Base-by-base conservation (phyloP, 2,797 vertebrate genomes). In the Typhlichthys eigenmanni region DNA sequence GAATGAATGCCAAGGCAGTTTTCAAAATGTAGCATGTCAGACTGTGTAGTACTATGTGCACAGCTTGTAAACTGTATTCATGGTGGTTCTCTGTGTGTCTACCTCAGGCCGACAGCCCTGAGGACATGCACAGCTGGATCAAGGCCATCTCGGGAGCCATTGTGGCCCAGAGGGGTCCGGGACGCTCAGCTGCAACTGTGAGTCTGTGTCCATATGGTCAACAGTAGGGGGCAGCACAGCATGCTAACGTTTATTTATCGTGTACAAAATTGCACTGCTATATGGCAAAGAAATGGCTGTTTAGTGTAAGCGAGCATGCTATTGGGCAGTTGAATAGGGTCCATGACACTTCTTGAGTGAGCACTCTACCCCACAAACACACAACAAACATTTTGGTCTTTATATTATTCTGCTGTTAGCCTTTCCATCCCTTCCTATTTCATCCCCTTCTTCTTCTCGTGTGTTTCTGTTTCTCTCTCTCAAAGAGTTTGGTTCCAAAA, bases 51-150 rank as follows among this genome's bases (percentile, higher is more conserved):
- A 5, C 4, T 5, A 8, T 38, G 7, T 38, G 5, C 34, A 38
- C 7, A 24, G 34, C 34, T 5, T 5, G 34, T 38, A 8, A 5
- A 38, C 34, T 38, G 34, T 38, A 38, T 38, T 38, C 34, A 38
- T 38, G 34, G 7, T 60, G 12, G 46, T 2, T 4, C 13, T 10
- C 17, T 29, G 9, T 16, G 3, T 48, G 4, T 32, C 12, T 71
- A 1, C 55, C 58, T 32, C 83, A 98, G 97, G 91, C 96, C 0
- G 95, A 98, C 83, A 98, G 96, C 66, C 97, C 96, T 0, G 96
- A 98, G 76, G 96, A 97, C 74, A 98, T 98, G 96, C 95, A 98
- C 90, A 95, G 94, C 49, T 98, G 97, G 97, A 98, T 98, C 17
- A 96, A 96, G 80, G 95, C 96, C 2, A 89, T 98, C 73, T 97